Evolutionary conservation across 1,140 invertebrate genomes (phyloP).

Genomic region (Scaptodrosophila lebanonensis): DNA sequence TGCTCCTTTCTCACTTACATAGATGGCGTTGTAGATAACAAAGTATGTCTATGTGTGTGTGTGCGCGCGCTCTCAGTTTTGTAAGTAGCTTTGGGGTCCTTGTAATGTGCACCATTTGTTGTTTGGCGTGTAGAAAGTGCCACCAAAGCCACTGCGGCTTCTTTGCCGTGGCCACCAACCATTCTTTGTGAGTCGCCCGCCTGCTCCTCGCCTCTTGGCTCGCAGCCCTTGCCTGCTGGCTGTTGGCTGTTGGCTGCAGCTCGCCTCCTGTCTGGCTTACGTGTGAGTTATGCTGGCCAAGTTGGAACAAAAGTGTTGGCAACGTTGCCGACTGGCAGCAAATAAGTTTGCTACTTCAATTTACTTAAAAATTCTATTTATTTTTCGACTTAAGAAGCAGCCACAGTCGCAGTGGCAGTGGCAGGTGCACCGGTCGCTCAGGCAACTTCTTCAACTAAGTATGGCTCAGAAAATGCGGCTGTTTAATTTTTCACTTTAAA

Average conservation of each 20-base stretch:
- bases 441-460: no score
- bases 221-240: no score
- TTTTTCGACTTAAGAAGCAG: conserved; percentile 48
- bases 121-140: conserved; percentile 31
- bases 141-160: conserved; percentile 48
- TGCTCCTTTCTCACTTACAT: no score
- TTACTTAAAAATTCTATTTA: conserved; percentile 73
- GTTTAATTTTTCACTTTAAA: no score
- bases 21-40: conserved; percentile 44
- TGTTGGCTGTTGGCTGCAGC: no score
- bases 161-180: neutral
- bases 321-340: conserved; percentile 31
- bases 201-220: no score
- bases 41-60: conserved; percentile 46
- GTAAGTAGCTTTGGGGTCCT: conserved; percentile 46
- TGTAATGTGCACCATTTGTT: conserved; percentile 55
- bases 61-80: conserved; percentile 32
- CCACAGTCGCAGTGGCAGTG: no score
- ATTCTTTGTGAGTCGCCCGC: no score
- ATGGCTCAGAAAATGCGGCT: no score
- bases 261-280: neutral
- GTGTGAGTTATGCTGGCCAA: conserved; percentile 65
- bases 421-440: no score
- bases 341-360: conserved; percentile 56
- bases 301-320: conserved; percentile 62